These are phyloP conservation scores for Trachelipus rathkii DNA, from an alignment of 1,140 invertebrate species.

Conservation along the genomic window DNA sequence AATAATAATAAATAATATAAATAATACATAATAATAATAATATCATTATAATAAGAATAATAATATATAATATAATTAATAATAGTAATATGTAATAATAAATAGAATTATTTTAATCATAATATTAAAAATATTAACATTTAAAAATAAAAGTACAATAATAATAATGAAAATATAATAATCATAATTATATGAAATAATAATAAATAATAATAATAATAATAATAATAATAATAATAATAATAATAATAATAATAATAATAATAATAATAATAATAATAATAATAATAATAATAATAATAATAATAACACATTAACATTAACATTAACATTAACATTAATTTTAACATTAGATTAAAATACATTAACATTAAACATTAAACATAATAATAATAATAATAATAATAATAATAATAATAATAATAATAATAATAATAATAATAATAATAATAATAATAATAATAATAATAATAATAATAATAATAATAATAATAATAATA, in stretches of 20 bases:
- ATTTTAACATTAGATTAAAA: neutral
- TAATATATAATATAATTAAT: too few species aligned
- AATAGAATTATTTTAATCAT: too few species aligned
- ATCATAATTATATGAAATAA: neutral
- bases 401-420: neutral
- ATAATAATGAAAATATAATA: neutral
- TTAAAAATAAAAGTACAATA: too few species aligned
- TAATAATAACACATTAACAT: neutral
- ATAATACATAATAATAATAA: too few species aligned
- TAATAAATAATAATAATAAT: neutral
- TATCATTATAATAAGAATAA: too few species aligned
- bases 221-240: neutral
- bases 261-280: neutral
- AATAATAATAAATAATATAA: too few species aligned
- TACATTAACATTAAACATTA: neutral
- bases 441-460: constrained; percentile 6
- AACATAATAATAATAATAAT: neutral
- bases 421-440: constrained; percentile 4
- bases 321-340: neutral
- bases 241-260: neutral
- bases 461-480: constrained; percentile 2
- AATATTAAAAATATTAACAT: too few species aligned
- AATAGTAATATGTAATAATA: too few species aligned
- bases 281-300: neutral
- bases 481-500: constrained; percentile 1